Evolutionary conservation across 2,113 vertebrate species (phyloP).

Genomic region (Calidris pugnax): DNA sequence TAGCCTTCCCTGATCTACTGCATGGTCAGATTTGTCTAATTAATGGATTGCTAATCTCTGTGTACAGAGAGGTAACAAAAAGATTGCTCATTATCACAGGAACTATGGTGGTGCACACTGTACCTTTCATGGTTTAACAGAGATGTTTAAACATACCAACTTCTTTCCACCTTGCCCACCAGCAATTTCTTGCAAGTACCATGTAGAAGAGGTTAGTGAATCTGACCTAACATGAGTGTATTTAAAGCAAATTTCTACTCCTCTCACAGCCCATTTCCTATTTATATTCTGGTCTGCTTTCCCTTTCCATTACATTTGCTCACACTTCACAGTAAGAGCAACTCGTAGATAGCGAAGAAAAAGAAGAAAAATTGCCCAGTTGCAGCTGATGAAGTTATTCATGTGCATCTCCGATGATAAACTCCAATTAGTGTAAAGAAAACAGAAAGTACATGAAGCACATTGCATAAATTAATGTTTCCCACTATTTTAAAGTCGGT

Average conservation of each 20-base stretch:
- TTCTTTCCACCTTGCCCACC: neutral
- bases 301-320: slow-evolving; percentile 13
- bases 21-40: neutral
- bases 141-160: neutral
- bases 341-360: neutral
- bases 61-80: neutral
- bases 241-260: neutral
- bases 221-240: neutral
- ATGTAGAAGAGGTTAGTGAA: neutral
- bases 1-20: neutral
- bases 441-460: neutral
- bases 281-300: slow-evolving; percentile 10
- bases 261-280: neutral
- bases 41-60: neutral
- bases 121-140: neutral
- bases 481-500: neutral
- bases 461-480: neutral
- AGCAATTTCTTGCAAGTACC: neutral
- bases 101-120: neutral
- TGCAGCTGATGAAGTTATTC: neutral
- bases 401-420: neutral
- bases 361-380: neutral
- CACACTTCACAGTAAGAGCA: neutral
- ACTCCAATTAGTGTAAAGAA: neutral
- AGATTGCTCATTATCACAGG: neutral